Evolutionary conservation across 1,140 invertebrate species (phyloP).

Genomic region (Hylaeus anthracinus): DNA sequence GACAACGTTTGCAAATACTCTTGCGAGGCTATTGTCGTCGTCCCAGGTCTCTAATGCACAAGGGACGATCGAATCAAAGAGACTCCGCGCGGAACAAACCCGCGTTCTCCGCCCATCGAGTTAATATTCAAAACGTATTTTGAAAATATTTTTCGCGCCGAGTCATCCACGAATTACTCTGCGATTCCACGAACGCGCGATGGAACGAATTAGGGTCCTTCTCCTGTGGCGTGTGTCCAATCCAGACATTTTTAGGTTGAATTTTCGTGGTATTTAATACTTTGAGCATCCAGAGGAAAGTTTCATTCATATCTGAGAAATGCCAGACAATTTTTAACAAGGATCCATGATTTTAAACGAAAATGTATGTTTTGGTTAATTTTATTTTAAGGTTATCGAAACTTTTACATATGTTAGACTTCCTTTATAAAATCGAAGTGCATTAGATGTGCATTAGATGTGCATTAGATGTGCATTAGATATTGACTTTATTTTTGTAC

Average conservation of each 20-base stretch:
- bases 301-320: too few species aligned
- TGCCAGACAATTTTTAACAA: too few species aligned
- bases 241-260: neutral
- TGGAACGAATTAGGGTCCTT: neutral
- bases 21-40: conserved; percentile 31
- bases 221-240: neutral
- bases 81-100: conserved; percentile 33
- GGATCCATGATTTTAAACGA: too few species aligned
- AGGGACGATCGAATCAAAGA: conserved; percentile 27
- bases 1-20: conserved; percentile 60
- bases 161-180: conserved; percentile 9
- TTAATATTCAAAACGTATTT: conserved; percentile 52
- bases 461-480: too few species aligned
- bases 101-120: neutral
- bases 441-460: too few species aligned
- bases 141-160: conserved; percentile 43
- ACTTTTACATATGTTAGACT: too few species aligned
- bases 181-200: neutral
- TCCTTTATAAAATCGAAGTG: too few species aligned
- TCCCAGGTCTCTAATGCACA: conserved; percentile 3
- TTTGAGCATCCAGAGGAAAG: too few species aligned
- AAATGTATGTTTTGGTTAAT: too few species aligned
- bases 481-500: too few species aligned
- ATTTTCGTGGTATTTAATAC: too few species aligned
- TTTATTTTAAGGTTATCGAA: too few species aligned